phyloP scores from a whole-genome alignment of 2,797 vertebrate genomes.

The Tauraco hartlaubi region DNA sequence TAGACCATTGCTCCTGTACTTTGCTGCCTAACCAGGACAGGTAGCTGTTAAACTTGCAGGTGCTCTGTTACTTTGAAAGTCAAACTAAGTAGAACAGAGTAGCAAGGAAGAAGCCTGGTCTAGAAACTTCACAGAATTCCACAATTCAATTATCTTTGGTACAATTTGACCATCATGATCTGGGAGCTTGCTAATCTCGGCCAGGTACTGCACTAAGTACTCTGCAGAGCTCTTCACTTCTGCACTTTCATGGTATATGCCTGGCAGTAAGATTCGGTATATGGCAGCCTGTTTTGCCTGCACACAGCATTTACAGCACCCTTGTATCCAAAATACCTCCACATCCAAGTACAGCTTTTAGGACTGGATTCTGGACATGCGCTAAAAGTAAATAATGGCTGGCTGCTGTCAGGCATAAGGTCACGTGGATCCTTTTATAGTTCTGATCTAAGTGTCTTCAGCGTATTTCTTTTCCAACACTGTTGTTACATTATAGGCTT shows the following conservation, averaged over 20 bases:
- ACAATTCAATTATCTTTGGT: neutral
- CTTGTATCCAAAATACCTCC: neutral
- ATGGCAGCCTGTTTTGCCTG: neutral
- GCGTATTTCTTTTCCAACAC: neutral
- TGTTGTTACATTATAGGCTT: neutral
- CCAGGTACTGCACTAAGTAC: neutral
- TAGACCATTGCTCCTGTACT: neutral
- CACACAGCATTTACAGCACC: neutral
- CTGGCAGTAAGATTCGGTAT: neutral
- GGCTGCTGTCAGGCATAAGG: neutral
- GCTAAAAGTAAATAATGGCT: neutral
- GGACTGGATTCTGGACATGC: neutral
- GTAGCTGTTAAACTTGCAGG: neutral
- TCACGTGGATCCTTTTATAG: neutral
- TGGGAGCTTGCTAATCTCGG: neutral
- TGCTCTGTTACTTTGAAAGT: neutral
- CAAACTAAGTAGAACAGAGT: neutral
- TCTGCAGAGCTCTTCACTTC: neutral
- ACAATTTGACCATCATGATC: neutral
- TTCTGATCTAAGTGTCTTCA: neutral
- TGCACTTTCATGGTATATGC: accelerated
- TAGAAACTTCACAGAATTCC: neutral
- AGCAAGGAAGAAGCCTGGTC: neutral
- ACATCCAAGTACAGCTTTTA: neutral
- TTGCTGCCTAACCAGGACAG: neutral